These are phyloP conservation scores for Apantesis nais DNA, from an alignment of 2,888 invertebrate genomes.

Conservation along the genomic window DNA sequence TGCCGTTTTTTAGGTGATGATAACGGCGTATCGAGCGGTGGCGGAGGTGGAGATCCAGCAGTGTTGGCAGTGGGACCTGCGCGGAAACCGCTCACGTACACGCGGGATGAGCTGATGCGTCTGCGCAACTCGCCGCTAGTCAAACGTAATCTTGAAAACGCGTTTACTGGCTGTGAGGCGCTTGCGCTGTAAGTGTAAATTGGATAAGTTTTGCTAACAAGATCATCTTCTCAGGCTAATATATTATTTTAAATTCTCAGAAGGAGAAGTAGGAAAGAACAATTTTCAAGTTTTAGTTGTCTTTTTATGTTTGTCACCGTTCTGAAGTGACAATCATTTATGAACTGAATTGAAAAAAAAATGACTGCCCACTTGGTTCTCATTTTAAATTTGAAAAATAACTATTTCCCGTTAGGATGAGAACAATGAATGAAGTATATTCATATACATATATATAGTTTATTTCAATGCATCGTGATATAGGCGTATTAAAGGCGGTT, in stretches of 20 bases:
- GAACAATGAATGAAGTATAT: background rate
- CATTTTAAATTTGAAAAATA: background rate
- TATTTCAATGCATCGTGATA: background rate
- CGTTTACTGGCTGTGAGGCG: conserved; percentile 74
- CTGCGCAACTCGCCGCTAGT: conserved; percentile 90
- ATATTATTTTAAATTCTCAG: no score
- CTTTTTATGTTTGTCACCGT: no score
- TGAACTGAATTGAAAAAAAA: no score
- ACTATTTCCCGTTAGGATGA: background rate
- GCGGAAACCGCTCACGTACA: conserved; percentile 83
- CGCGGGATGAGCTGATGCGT: conserved; percentile 89
- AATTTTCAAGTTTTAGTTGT: background rate
- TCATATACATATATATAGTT: background rate
- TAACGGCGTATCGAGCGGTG: conserved; percentile 62
- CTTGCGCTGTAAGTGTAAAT: conserved; percentile 67
- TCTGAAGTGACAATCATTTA: no score
- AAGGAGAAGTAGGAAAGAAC: no score
- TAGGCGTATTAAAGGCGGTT: background rate
- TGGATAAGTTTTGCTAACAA: background rate
- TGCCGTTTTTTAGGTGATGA: conserved; percentile 61
- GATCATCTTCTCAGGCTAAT: background rate
- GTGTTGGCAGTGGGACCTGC: conserved; percentile 84
- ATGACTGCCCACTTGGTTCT: no score
- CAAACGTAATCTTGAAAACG: conserved; percentile 89
- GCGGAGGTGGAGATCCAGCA: conserved; percentile 83